Conservation (phyloP, 1,140 invertebrate genomes). For the Saccostrea echinata region DNA sequence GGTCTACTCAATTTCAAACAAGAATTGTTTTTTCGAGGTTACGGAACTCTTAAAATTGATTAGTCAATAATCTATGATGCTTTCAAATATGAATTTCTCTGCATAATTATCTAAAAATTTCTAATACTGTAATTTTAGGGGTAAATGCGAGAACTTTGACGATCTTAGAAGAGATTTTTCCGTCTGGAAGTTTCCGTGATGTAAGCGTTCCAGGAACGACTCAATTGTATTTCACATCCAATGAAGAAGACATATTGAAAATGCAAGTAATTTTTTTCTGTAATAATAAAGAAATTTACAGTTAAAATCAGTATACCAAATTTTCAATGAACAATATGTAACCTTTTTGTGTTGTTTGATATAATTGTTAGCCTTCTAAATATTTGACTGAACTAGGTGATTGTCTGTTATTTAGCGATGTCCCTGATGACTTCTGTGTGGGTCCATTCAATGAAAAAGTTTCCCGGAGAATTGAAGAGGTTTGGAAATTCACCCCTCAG, state of each 20-base stretch:
- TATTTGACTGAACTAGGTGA: neutral
- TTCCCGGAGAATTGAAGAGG: neutral
- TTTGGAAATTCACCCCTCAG: neutral
- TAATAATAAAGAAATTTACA: neutral
- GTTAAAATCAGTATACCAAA: neutral
- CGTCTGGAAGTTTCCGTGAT: neutral
- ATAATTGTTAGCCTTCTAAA: neutral
- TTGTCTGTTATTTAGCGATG: neutral
- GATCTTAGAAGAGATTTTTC: neutral
- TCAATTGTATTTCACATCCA: neutral
- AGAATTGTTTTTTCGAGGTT: slow-evolving; percentile 4
- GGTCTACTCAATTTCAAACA: neutral
- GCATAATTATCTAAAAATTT: too few species aligned
- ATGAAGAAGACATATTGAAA: neutral
- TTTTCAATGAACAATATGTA: neutral
- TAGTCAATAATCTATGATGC: neutral
- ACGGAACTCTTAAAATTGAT: neutral
- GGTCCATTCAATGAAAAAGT: neutral
- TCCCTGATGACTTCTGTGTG: neutral
- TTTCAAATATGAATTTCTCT: too few species aligned
- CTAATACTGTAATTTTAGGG: neutral
- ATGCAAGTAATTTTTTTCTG: neutral
- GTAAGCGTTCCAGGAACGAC: neutral
- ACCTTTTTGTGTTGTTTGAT: neutral
- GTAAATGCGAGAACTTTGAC: neutral